A percentile compares a stretch with the other conserved stretches of the same genome.
Conservation (phyloP, 2,888 invertebrate genomes). For the Hirudinaria manillensis region DNA sequence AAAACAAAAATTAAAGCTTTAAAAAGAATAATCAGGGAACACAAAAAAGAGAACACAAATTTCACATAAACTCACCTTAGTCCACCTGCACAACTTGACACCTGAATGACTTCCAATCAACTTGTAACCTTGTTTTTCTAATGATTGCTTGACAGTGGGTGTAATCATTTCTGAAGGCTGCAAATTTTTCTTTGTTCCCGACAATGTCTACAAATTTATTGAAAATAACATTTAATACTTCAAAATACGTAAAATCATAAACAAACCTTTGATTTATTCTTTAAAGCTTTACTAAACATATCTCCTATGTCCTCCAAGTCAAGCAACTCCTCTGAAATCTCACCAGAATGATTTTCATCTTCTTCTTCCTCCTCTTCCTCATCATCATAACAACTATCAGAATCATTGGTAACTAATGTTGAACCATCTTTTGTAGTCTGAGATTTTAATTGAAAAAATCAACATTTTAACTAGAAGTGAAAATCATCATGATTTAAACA, state of each 20-base stretch:
- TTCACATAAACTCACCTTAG: constrained; percentile 54
- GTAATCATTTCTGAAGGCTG: constrained; percentile 59
- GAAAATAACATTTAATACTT: neutral
- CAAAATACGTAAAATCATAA: neutral
- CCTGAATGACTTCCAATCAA: constrained; percentile 61
- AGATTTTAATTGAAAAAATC: no score
- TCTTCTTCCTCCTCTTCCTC: constrained; percentile 23
- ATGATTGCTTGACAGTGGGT: constrained; percentile 55
- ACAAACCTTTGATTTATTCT: constrained; percentile 37
- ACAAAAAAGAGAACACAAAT: neutral
- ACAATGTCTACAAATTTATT: neutral
- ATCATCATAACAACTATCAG: neutral
- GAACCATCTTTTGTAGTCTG: no score
- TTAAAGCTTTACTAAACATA: constrained; percentile 46
- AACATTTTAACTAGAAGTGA: no score
- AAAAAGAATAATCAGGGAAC: neutral
- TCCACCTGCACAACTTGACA: constrained; percentile 62
- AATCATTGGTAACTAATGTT: no score
- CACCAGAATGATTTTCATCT: neutral
- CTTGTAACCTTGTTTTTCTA: constrained; percentile 61
- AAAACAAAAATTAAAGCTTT: neutral
- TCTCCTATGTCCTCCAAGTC: constrained; percentile 58
- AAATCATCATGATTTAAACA: no score
- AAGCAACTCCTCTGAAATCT: constrained; percentile 45
- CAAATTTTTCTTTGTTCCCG: neutral